Conservation (phyloP, 2,888 invertebrate genomes). For the Lasiommata megera region DNA sequence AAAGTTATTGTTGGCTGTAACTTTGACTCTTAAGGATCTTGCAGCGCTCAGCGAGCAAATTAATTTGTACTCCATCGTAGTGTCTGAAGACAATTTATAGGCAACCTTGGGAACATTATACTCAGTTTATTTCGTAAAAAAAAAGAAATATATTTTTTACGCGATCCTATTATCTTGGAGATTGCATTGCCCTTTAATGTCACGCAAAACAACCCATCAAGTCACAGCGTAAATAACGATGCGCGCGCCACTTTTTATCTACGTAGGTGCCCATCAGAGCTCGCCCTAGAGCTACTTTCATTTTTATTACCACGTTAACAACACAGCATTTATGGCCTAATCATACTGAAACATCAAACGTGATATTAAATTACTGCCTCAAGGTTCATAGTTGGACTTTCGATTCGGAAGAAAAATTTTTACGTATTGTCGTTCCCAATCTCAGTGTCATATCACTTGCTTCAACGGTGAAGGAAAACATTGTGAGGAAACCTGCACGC, state of each 20-base stretch:
- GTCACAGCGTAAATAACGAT: conserved; percentile 47
- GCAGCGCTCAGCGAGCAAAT: no score
- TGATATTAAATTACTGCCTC: background rate
- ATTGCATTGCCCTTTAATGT: conserved; percentile 8
- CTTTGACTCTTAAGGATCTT: no score
- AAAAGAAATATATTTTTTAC: background rate
- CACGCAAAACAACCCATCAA: conserved; percentile 44
- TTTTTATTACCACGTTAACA: conserved; percentile 48
- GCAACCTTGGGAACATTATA: background rate
- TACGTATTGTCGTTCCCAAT: no score
- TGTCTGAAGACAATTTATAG: no score
- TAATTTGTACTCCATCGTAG: no score
- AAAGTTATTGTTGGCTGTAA: no score
- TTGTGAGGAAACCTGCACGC: no score
- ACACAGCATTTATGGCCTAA: conserved; percentile 4
- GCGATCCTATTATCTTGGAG: conserved; percentile 1
- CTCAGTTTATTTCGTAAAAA: background rate
- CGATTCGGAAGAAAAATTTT: no score
- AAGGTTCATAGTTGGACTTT: no score
- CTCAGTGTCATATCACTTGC: no score
- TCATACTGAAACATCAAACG: background rate
- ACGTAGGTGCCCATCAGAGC: conserved; percentile 34
- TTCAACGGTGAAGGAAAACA: no score
- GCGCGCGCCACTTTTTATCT: conserved; percentile 47
- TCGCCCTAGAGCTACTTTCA: conserved; percentile 42